Conservation (phyloP, 2,113 vertebrate genomes). For the Dascyllus trimaculatus region DNA sequence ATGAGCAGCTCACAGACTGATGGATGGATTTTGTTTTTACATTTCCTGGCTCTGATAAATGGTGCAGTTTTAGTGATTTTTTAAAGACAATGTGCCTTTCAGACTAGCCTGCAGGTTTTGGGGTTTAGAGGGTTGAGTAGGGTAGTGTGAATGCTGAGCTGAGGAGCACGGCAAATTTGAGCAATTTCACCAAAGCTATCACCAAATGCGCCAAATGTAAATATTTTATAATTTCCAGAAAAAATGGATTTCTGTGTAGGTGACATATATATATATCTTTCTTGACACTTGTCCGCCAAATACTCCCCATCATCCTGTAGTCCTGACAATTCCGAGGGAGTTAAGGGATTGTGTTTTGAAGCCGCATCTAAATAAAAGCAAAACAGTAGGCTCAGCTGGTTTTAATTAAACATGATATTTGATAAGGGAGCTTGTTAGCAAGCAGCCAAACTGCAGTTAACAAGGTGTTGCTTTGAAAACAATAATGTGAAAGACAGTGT, state of each 20-base stretch:
- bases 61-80: too few relatives aligned
- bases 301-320: not conserved
- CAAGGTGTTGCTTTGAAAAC: not conserved
- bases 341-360: constrained; percentile 8
- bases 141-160: too few relatives aligned
- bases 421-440: not conserved
- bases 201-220: not conserved
- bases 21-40: too few relatives aligned
- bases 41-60: too few relatives aligned
- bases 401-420: not conserved
- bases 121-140: too few relatives aligned
- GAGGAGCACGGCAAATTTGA: too few relatives aligned
- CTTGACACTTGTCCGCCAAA: too few relatives aligned
- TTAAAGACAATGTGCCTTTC: too few relatives aligned
- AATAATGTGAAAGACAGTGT: not conserved
- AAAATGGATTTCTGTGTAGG: too few relatives aligned
- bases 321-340: not conserved
- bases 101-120: too few relatives aligned
- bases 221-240: not conserved
- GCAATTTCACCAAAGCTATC: not conserved
- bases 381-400: constrained; percentile 10
- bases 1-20: too few relatives aligned
- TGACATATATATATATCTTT: too few relatives aligned
- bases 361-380: not conserved
- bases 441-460: not conserved